Evolutionary conservation across 2,888 invertebrate genomes (phyloP).

Genomic region (Metallyticus violacea): DNA sequence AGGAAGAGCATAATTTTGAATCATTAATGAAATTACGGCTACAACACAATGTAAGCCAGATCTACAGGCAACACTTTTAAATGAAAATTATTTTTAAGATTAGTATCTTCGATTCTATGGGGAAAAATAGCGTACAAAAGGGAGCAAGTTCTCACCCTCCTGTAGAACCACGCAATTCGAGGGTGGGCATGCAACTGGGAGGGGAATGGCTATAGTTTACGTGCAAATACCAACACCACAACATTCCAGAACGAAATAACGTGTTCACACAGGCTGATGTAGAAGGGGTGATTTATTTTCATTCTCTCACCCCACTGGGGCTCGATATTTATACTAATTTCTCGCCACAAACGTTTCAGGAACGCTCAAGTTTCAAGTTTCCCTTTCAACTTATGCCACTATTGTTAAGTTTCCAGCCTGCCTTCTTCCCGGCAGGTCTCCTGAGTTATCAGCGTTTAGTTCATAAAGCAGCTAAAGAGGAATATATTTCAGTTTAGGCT

Average conservation of each 20-base stretch:
- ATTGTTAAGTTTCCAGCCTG: background rate
- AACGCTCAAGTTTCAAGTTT: background rate
- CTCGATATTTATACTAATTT: background rate
- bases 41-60: too few relatives aligned
- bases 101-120: background rate
- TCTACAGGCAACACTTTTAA: too few relatives aligned
- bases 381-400: background rate
- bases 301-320: too few relatives aligned
- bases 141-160: background rate
- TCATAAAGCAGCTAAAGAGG: too few relatives aligned
- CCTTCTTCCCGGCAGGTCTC: too few relatives aligned
- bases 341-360: background rate
- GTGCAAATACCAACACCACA: background rate
- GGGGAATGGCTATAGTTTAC: background rate
- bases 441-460: too few relatives aligned
- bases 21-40: too few relatives aligned
- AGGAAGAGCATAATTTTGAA: too few relatives aligned
- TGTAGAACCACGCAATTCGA: background rate
- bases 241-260: background rate
- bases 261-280: background rate
- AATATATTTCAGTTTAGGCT: too few relatives aligned
- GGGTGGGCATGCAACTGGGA: too few relatives aligned
- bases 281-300: background rate
- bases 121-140: background rate
- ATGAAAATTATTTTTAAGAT: background rate